Conservation (phyloP, 2,113 vertebrate species). For the Picathartes gymnocephalus region DNA sequence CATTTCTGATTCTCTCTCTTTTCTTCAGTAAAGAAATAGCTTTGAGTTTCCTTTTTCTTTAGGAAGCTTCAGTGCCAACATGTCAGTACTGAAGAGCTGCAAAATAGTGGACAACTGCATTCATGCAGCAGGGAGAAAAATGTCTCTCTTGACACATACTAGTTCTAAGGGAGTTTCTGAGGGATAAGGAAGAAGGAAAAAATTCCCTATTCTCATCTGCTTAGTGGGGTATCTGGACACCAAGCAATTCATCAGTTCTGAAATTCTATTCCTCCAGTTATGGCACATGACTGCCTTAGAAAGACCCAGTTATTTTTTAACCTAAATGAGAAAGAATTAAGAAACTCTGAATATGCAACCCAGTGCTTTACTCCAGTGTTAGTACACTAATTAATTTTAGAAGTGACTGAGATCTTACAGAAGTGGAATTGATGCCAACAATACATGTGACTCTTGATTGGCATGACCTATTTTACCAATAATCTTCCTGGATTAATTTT, state of each 20-base stretch:
- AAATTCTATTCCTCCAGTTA: not conserved
- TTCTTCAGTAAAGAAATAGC: not conserved
- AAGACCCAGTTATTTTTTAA: not conserved
- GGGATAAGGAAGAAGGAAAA: not conserved
- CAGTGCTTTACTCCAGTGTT: not conserved
- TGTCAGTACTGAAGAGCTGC: not conserved
- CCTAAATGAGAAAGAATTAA: not conserved
- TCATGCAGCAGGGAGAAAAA: not conserved
- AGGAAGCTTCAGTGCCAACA: not conserved
- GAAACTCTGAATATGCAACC: not conserved
- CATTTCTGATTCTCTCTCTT: not conserved
- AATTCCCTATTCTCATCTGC: not conserved
- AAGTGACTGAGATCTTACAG: not conserved
- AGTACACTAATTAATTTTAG: not conserved
- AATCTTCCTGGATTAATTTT: not conserved
- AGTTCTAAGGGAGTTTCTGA: not conserved
- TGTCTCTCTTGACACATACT: not conserved
- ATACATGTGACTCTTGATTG: not conserved
- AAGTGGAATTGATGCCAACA: not conserved
- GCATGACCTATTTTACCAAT: not conserved
- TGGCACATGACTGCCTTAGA: not conserved
- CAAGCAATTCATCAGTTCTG: not conserved
- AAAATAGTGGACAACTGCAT: not conserved
- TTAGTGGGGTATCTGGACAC: not conserved
- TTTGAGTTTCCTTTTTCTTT: not conserved